phyloP scores from a whole-genome alignment of 2,888 invertebrate genomes.

The Pristionchus arcanus region DNA sequence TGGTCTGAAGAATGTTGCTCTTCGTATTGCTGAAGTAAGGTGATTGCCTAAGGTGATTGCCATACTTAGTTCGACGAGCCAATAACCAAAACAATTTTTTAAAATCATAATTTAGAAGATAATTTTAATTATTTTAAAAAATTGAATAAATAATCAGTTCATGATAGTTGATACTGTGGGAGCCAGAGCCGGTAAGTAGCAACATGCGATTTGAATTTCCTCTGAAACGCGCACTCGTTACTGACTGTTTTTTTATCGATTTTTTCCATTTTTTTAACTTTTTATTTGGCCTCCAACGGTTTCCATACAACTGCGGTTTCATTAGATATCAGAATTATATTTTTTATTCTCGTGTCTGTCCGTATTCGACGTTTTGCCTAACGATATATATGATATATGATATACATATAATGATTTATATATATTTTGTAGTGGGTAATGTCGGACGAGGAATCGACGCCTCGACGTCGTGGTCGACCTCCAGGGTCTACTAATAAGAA shows the following conservation, averaged over 20 bases:
- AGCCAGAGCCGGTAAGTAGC: background rate
- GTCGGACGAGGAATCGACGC: slow-evolving; percentile 8
- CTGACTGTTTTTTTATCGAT: background rate
- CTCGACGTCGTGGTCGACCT: slow-evolving; percentile 9
- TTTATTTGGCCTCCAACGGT: background rate
- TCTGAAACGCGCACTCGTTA: background rate
- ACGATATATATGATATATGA: too few species aligned
- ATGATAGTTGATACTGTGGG: background rate
- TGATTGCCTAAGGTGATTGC: too few species aligned
- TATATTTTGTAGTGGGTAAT: background rate
- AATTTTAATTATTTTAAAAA: background rate
- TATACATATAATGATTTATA: too few species aligned
- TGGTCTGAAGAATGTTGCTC: too few species aligned
- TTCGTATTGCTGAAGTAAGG: too few species aligned
- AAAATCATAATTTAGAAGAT: background rate
- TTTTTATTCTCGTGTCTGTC: too few species aligned
- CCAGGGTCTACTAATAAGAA: background rate
- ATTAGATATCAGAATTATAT: too few species aligned
- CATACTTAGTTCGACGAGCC: too few species aligned
- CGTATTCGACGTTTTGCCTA: too few species aligned
- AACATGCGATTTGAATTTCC: background rate
- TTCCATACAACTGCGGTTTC: too few species aligned
- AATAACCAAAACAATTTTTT: too few species aligned
- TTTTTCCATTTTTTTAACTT: background rate
- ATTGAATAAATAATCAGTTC: background rate